These are phyloP conservation scores for Dynastes grantii DNA, from an alignment of 2,888 invertebrate genomes.

Conservation along the genomic window DNA sequence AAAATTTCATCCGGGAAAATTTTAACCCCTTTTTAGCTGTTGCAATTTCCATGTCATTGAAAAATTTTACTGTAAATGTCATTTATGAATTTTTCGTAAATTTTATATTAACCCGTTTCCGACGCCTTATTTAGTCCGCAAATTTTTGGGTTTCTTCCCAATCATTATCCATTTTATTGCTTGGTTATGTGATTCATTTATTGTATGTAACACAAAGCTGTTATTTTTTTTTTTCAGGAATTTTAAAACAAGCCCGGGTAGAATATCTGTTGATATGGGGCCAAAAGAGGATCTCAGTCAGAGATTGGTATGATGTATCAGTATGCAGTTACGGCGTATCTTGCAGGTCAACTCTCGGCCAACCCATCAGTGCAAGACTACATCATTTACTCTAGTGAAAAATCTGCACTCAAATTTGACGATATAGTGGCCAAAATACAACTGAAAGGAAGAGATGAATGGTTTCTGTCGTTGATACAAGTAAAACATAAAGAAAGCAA, in stretches of 20 bases:
- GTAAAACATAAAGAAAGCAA: background rate
- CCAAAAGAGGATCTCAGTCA: background rate
- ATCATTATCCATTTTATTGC: too few species aligned
- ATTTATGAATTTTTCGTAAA: too few species aligned
- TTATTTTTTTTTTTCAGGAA: background rate
- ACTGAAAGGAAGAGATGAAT: background rate
- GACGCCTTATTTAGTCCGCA: too few species aligned
- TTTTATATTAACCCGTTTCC: too few species aligned
- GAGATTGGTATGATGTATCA: background rate
- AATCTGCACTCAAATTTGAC: background rate
- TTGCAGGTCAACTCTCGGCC: background rate
- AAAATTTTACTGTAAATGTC: too few species aligned
- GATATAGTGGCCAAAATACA: background rate
- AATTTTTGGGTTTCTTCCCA: too few species aligned
- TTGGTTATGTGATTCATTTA: too few species aligned
- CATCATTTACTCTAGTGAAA: background rate
- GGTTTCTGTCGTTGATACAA: background rate
- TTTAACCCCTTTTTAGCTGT: too few species aligned
- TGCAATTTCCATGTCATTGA: too few species aligned
- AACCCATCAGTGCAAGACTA: background rate
- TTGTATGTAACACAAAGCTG: too few species aligned
- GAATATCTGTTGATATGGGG: background rate
- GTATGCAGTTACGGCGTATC: background rate
- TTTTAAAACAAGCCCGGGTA: too few species aligned
- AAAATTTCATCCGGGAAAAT: too few species aligned